These are phyloP conservation scores for Gobiocypris rarus DNA, from an alignment of 2,113 vertebrate species.

Conservation along the genomic window DNA sequence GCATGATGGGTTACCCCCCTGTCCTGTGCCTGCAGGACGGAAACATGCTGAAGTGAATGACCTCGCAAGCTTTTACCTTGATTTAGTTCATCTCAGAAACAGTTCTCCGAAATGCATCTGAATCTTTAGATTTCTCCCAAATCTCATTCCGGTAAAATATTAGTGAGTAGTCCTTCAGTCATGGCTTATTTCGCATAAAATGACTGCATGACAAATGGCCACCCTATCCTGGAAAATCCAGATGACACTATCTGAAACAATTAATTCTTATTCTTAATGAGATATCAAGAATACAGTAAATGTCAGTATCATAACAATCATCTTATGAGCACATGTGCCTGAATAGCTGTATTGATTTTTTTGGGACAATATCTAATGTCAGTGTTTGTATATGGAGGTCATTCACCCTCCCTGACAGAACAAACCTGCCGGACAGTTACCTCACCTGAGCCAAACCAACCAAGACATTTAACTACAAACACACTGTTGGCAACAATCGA, in stretches of 20 bases:
- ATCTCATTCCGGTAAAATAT: neutral
- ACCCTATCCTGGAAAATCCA: too few species aligned
- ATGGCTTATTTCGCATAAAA: neutral
- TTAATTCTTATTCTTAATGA: neutral
- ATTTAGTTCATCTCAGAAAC: constrained; percentile 5
- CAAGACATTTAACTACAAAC: neutral
- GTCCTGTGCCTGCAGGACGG: constrained; percentile 14
- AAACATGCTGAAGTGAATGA: constrained; percentile 43
- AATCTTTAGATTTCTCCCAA: neutral
- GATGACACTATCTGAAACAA: neutral
- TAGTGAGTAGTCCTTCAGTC: neutral
- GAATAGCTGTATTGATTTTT: constrained; percentile 13
- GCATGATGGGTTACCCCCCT: neutral
- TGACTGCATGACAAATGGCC: neutral
- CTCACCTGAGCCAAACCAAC: neutral
- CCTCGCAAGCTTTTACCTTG: constrained; percentile 41
- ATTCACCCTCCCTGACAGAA: constrained; percentile 47
- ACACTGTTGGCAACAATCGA: neutral
- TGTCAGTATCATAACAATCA: neutral
- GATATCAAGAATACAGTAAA: neutral
- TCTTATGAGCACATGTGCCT: neutral
- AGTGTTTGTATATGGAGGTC: constrained; percentile 47
- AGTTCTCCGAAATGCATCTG: constrained; percentile 34
- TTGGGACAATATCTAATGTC: neutral
- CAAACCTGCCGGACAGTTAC: constrained; percentile 56